Conservation (phyloP, 2,113 vertebrate species). For the Ammodytes dubius region DNA sequence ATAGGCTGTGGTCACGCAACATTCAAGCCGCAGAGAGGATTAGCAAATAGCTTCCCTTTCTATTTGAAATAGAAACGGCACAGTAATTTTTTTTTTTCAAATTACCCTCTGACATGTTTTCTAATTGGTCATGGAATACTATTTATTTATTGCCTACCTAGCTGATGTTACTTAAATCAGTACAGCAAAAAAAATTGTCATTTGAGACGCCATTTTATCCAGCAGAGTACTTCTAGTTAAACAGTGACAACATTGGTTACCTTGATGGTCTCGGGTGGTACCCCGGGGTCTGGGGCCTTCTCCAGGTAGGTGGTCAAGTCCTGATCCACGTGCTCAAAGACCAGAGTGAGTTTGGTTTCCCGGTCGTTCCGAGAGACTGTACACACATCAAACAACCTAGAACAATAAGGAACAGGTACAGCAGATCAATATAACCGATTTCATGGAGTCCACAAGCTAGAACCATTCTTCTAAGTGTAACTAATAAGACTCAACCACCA, state of each 20-base stretch:
- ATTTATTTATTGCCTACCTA: background rate
- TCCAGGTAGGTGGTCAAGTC: constrained; percentile 98
- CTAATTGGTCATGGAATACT: background rate
- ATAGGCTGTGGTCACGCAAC: constrained; percentile 38
- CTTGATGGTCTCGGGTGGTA: constrained; percentile 98
- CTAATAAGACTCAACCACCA: background rate
- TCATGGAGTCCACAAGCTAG: background rate
- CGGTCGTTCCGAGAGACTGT: constrained; percentile 97
- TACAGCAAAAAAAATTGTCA: background rate
- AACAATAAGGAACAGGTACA: constrained; percentile 54
- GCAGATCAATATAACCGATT: constrained; percentile 44
- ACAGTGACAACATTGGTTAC: constrained; percentile 77
- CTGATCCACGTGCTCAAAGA: constrained; percentile 99
- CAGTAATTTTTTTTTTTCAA: constrained; percentile 11
- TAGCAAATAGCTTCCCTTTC: constrained; percentile 31
- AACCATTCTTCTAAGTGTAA: background rate
- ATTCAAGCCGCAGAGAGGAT: constrained; percentile 39
- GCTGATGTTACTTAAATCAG: background rate
- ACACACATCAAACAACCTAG: constrained; percentile 97
- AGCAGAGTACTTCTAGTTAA: background rate
- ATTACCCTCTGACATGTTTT: background rate
- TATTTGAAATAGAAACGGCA: constrained; percentile 33
- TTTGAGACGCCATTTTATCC: background rate
- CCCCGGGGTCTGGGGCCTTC: constrained; percentile 97
- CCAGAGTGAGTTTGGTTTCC: constrained; percentile 97